Base-by-base conservation (phyloP, 2,888 invertebrate genomes). In the Vanessa cardui region DNA sequence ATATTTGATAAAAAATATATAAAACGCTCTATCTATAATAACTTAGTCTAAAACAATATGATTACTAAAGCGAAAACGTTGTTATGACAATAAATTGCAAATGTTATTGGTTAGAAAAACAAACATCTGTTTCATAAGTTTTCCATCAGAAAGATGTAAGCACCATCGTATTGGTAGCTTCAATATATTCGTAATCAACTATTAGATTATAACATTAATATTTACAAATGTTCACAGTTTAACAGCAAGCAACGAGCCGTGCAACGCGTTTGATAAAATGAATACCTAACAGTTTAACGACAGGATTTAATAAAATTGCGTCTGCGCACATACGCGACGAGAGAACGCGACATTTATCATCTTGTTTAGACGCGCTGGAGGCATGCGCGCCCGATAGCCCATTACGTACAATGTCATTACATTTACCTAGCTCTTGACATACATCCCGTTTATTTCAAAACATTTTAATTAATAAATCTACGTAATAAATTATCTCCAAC, bases 401-500 rank as follows among this genome's bases (percentile, higher is more conserved):
- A 69, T 66, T 63, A 63, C 58, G 26, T 58, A 33, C 66, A 66
- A 69, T 69, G 66, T 62, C 71, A 66, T 60, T 64, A 45, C 54
- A n/a, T 47, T 56, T 26, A 46, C 26, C 50, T 65, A 64, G 64
- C 60, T 71, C 70, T 65, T 70, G 70, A 69, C 69, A 68, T 62
- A 64, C 61, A 64, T 68, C 52, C 52, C 12, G 21, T 52, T 52
- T 20, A 20, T 20, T 52, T 18, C 18, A 20, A 49, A n/a, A 39
- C 39, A 20, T 49, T 18, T 49, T 18, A 49, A 18, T 49, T 49
- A n/a, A 18, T n/a, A 49, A 49, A 20, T 49, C 18, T 49, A 20
- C 2, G 9, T 49, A 20, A 49, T 49, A 49, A 49, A 49, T 49
- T 18, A 49, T 18, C 9, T 20, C 18, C 20, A 8, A 49, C 18